Base-by-base conservation (phyloP, 2,888 invertebrate genomes). In the Epinotia ramella region DNA sequence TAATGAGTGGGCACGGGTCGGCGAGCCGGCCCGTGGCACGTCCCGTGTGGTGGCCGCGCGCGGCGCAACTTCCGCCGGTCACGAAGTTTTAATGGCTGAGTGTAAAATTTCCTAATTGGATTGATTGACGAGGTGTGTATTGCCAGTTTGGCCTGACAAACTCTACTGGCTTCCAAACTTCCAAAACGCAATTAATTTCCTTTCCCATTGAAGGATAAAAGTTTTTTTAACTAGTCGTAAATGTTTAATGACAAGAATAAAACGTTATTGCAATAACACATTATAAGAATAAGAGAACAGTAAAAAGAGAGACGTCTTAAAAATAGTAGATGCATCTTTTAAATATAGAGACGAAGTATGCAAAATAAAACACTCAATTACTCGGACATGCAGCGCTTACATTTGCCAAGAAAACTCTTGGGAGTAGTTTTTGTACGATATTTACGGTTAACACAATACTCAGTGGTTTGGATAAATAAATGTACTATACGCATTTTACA, bases 61-160 rank as follows among this genome's bases (percentile, higher is more conserved):
- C 40, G 62, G 72, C 60, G 20, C 74, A 70, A 71, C 72, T 71
- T 71, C 74, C 70, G 46, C 73, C 73, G 62, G 82, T 82, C 85
- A 86, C 79, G 84, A 89, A 90, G 86, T 90, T 91, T 88, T 89
- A 90, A 89, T 88, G 84, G 85, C 79, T 76, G 79, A 84, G 84
- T 88, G 86, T 87, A 85, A 89, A 89, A 89, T 88, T 86, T 79
- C 85, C 81, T 86, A 88, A 88, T 88, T 90, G 86, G 85, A 87
- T 87, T 88, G 86, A 89, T 86, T 86, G 87, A 87, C 84, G 84
- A 86, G 86, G 85, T 86, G 83, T 82, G 84, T 81, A 81, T 66
- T 78, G 81, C 83, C 83, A 83, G 81, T 84, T 85, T 82, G 82
- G 83, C 79, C 83, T 81, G 80, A 79, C 78, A 81, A 73, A 69